Evolutionary conservation across 2,113 vertebrate genomes (phyloP), one percentile per base, ranked within the genome.

Genomic region (Lagopus leucura): DNA sequence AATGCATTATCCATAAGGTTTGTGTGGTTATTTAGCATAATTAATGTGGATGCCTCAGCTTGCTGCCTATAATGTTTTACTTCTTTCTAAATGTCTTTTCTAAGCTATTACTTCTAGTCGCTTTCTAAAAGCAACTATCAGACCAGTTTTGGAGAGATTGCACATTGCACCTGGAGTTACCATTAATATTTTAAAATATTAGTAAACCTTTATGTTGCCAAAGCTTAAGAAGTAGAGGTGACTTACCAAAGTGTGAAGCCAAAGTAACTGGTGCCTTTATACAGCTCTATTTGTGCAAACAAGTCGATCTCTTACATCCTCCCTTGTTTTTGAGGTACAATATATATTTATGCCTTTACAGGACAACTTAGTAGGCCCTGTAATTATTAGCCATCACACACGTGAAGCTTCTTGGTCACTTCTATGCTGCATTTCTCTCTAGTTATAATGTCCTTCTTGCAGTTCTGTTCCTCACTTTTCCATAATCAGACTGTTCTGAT

Each of bases 1-100:
- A 75, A 95, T 97, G 94, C 90, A 95, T 94, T 90, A 96, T 90
- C 86, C 89, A 96, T 94, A 89, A 97, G 92, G 78, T 93, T 89
- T 79, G 48, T 65, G 45, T 78, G 65, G 91, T 91, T 96, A 88
- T 93, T 96, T 92, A 94, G 87, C 88, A 89, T 92, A 87, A 94
- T 86, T 91, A 93, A 92, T 82, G 65, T 48, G 76, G 40, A 76
- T 66, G 57, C 86, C 58, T 84, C 66, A 82, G 64, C 65, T 76
- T 91, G 80, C 66, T 91, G 77, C 69, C 84, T 60, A 34, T 48
- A 85, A 47, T 79, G 78, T 58, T 94, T 91, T 65, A 66, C 34
- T 94, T 82, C 30, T 55, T 52, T 89, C 63, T 78, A 58, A 32
- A 4, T 73, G 42, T 66, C 75, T 67, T 86, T 94, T 82, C 61